Percentiles rank a stretch among this genome's conserved stretches.
phyloP scores from a whole-genome alignment of 2,888 invertebrate species.

The Metopia argyrocephala region DNA sequence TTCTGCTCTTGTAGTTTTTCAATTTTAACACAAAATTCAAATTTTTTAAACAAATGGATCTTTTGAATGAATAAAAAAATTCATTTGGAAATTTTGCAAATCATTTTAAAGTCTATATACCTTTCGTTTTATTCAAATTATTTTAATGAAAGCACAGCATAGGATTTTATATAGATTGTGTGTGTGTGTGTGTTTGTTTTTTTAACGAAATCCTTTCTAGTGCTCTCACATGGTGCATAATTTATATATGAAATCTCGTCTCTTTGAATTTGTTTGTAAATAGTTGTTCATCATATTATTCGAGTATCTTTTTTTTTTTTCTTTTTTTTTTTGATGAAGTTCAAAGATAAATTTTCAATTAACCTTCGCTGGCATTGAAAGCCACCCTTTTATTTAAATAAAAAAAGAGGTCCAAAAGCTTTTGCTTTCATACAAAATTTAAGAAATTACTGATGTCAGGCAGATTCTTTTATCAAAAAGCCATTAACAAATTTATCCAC shows the following conservation, averaged over 20 bases:
- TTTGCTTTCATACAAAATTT: no score
- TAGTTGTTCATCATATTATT: no score
- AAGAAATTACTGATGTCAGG: no score
- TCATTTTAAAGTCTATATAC: neutral
- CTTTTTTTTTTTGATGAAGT: constrained; percentile 42
- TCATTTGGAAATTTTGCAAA: neutral
- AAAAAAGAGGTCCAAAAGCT: no score
- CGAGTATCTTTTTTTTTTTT: neutral
- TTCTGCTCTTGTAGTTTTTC: neutral
- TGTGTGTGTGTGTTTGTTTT: no score
- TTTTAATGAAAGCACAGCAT: constrained; percentile 51
- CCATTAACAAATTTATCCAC: neutral
- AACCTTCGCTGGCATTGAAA: constrained; percentile 50
- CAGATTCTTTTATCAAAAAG: neutral
- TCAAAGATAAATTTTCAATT: constrained; percentile 62
- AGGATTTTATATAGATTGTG: no score
- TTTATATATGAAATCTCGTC: neutral
- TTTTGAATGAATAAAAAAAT: constrained; percentile 27
- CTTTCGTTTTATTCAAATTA: constrained; percentile 28
- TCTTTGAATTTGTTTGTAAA: constrained; percentile 6
- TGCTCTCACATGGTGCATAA: no score
- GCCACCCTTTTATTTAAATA: no score
- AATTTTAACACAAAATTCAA: constrained; percentile 23
- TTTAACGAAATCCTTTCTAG: no score
- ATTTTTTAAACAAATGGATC: constrained; percentile 45